Percentiles rank a stretch among this genome's conserved stretches.
phyloP scores from a whole-genome alignment of 2,797 vertebrate genomes.

The Apodemus agrarius region DNA sequence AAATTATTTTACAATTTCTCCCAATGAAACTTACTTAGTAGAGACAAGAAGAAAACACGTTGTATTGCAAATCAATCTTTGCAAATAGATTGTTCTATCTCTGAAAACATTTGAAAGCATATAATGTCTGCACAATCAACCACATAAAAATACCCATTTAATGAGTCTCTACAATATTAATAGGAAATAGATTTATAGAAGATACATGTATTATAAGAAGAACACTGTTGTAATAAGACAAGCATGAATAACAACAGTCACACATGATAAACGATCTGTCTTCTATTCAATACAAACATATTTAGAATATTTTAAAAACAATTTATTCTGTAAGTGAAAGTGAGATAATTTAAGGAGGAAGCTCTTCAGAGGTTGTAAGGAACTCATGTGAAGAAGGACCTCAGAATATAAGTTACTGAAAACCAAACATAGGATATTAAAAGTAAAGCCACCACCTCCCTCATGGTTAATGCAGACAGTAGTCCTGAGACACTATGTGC shows the following conservation, averaged over 20 bases:
- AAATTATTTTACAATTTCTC: constrained; percentile 21
- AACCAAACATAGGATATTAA: not conserved
- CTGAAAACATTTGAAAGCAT: constrained; percentile 8
- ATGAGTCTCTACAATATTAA: not conserved
- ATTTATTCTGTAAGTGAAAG: not conserved
- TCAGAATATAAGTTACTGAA: fast-evolving
- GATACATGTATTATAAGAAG: not conserved
- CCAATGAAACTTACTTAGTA: constrained; percentile 32
- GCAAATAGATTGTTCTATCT: not conserved
- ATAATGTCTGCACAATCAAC: not conserved
- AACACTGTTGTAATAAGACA: constrained; percentile 1
- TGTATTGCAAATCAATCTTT: constrained; percentile 27
- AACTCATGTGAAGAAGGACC: not conserved
- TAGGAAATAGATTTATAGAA: not conserved
- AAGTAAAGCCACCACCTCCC: not conserved
- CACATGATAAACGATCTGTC: not conserved
- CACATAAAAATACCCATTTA: constrained; percentile 2
- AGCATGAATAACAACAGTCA: not conserved
- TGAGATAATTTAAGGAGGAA: not conserved
- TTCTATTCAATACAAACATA: not conserved
- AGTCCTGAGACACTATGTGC: not conserved
- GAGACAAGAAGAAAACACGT: not conserved
- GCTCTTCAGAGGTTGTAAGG: not conserved
- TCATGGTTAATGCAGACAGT: not conserved
- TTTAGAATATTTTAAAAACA: not conserved